These are phyloP conservation scores for Agrotis clavis DNA, from an alignment of 2,888 invertebrate genomes.

Conservation along the genomic window DNA sequence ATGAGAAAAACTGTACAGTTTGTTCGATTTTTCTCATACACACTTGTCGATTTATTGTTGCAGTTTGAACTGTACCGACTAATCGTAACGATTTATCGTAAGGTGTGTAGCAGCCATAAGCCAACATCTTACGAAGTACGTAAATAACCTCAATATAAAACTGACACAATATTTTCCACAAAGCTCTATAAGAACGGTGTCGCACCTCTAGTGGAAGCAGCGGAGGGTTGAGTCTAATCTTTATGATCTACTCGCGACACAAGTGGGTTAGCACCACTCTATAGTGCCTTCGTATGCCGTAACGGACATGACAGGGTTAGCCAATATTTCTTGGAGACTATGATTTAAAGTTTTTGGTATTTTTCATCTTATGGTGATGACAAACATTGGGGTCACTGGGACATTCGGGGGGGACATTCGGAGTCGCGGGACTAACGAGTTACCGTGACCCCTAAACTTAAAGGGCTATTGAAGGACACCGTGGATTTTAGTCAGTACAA, in stretches of 20 bases:
- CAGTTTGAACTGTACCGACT: too few species aligned
- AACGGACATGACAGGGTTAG: conserved; percentile 41
- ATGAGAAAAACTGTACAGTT: too few species aligned
- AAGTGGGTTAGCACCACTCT: conserved; percentile 46
- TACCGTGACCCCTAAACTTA: too few species aligned
- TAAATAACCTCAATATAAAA: conserved; percentile 24
- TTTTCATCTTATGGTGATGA: not conserved
- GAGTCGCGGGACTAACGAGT: too few species aligned
- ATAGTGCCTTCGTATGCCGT: conserved; percentile 46
- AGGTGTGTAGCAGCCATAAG: too few species aligned
- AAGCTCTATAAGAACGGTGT: conserved; percentile 25
- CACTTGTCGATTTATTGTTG: too few species aligned
- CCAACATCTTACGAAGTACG: not conserved
- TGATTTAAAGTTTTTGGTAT: not conserved
- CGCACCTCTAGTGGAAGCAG: conserved; percentile 27
- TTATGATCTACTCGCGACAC: conserved; percentile 53
- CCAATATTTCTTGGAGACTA: not conserved
- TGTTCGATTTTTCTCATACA: too few species aligned
- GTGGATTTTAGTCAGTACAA: too few species aligned
- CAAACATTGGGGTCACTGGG: too few species aligned
- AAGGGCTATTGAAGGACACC: too few species aligned
- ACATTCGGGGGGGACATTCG: too few species aligned
- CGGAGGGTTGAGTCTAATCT: conserved; percentile 52
- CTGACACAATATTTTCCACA: conserved; percentile 26
- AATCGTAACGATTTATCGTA: too few species aligned